Evolutionary conservation across 2,888 invertebrate genomes (phyloP), one percentile per base, ranked within the genome.

Genomic region (Catocala sponsa): DNA sequence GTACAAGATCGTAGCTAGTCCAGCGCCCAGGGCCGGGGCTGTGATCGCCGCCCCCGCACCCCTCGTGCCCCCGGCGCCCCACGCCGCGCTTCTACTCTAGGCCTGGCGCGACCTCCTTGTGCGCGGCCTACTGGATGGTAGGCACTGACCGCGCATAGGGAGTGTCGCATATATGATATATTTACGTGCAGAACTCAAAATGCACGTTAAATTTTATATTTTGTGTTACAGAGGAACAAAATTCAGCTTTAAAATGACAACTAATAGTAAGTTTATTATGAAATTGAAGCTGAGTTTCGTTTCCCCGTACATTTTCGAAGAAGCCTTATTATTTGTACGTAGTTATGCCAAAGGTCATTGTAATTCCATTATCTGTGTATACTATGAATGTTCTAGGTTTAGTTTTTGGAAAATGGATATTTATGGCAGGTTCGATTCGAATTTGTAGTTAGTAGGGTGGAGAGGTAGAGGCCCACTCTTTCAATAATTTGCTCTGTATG

Each of bases 21-120:
- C 83, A 53, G 80, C 84, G 43, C 82, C 87, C 1, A 83, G 86
- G 42, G 66, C 79, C 46, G 62, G 72, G 63, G 78, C 58, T 42
- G 74, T 65, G 61, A 68, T 73, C 60, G 80, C 80, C 25, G 75
- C 85, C 48, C 83, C 86, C n/a, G 79, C 82, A 61, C 82, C 85
- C 4, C 78, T 86, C 12, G 85, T 84, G 77, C 87, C 91, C 6
- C 83, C 88, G 63, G 85, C 89, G 43, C 91, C 93, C 9, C 92
- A 91, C 68, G 91, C 92, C 46, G 92, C 91, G 42, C 73, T 92
- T 66, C 83, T 94, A 66, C 89, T 94, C 80, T 94, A 94, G 94
- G 94, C 93, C 91, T 94, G 94, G 94, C 94, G 94, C 92, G 94
- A 94, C 93, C 94, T 94, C 91, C 92, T 94, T 46, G 90, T 94